Conservation (phyloP, 2,113 vertebrate genomes). For the Pseudolaguvia tuberculata region DNA sequence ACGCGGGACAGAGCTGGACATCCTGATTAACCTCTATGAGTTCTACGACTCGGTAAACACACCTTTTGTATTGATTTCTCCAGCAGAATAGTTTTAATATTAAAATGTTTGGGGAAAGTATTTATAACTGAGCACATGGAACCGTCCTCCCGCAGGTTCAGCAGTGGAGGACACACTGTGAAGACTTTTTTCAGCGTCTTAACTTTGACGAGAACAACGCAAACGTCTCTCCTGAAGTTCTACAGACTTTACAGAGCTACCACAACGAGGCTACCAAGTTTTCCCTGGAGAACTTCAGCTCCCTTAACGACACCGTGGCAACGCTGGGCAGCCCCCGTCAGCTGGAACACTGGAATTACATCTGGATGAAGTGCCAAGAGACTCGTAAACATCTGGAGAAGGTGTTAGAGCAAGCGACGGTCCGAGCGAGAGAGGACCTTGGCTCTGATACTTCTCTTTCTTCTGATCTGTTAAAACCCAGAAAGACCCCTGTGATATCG, state of each 20-base stretch:
- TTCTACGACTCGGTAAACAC: constrained; percentile 70
- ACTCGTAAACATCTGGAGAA: constrained; percentile 66
- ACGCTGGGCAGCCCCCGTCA: constrained; percentile 63
- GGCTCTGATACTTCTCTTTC: not conserved
- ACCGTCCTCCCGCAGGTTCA: constrained; percentile 60
- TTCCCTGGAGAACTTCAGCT: constrained; percentile 69
- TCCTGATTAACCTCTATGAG: constrained; percentile 66
- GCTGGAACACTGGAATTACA: constrained; percentile 63
- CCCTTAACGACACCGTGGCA: constrained; percentile 62
- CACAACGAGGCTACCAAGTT: constrained; percentile 67
- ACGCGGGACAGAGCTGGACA: constrained; percentile 62
- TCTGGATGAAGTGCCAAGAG: constrained; percentile 69
- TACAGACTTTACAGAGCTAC: constrained; percentile 64
- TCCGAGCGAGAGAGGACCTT: constrained; percentile 7
- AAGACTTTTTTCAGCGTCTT: constrained; percentile 63
- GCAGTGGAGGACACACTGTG: constrained; percentile 66
- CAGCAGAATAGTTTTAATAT: no score
- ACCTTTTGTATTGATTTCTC: not conserved
- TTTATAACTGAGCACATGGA: not conserved
- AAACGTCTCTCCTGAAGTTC: constrained; percentile 48
- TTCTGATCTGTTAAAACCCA: constrained; percentile 6
- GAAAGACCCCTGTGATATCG: constrained; percentile 16
- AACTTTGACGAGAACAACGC: constrained; percentile 49
- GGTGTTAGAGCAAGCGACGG: constrained; percentile 50
- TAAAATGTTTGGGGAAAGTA: no score